phyloP scores from a whole-genome alignment of 2,113 vertebrate genomes.

The Hippocampus abdominalis region DNA sequence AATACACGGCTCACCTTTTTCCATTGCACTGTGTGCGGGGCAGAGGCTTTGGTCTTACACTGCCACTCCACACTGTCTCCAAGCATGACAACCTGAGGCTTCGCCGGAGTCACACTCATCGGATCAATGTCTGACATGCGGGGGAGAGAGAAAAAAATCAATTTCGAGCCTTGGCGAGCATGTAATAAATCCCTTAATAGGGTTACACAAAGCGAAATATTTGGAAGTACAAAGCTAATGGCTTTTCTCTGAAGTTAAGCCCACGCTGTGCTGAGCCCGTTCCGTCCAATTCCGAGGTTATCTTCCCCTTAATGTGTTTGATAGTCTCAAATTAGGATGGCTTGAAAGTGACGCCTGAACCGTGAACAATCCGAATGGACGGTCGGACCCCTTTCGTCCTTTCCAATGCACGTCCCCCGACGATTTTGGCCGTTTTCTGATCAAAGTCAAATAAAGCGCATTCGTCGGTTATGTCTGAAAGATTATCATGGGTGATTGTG shows the following conservation, averaged over 20 bases:
- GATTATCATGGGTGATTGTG: not conserved
- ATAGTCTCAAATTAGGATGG: constrained; percentile 55
- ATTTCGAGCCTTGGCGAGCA: constrained; percentile 17
- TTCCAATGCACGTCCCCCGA: constrained; percentile 15
- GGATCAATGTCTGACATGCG: constrained; percentile 76
- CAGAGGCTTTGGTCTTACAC: constrained; percentile 73
- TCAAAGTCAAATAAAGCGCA: not conserved
- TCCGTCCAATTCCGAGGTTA: constrained; percentile 32
- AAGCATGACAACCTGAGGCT: constrained; percentile 46
- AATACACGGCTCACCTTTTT: constrained; percentile 71
- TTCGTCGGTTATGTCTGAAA: not conserved
- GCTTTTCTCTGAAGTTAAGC: constrained; percentile 43
- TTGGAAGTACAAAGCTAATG: constrained; percentile 29
- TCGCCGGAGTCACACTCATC: constrained; percentile 45
- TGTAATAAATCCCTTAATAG: constrained; percentile 27
- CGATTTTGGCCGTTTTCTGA: not conserved
- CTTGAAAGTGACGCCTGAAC: constrained; percentile 52
- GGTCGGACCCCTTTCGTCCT: constrained; percentile 21
- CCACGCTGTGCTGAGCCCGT: constrained; percentile 29
- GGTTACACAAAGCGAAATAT: constrained; percentile 14
- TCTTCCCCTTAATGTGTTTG: constrained; percentile 36
- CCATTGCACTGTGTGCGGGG: constrained; percentile 69
- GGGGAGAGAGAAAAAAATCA: not conserved
- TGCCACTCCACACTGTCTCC: constrained; percentile 57
- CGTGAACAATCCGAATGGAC: constrained; percentile 45